These are phyloP conservation scores for Drosophila setifemur DNA, from an alignment of 1,140 invertebrate species.

Conservation along the genomic window DNA sequence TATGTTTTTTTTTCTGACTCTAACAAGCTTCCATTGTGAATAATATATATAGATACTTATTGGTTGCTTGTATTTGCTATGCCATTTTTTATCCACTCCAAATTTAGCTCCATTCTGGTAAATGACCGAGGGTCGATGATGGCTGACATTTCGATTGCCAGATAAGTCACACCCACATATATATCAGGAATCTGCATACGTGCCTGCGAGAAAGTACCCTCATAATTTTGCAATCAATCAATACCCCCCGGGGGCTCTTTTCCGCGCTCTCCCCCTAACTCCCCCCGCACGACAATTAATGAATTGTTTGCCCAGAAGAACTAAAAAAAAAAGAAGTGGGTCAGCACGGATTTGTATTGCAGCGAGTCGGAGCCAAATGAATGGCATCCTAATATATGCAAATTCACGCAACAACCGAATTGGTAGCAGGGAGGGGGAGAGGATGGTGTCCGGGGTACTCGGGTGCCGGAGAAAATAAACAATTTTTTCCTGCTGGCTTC, in stretches of 20 bases:
- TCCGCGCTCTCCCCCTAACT: constrained; percentile 34
- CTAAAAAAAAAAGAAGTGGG: constrained; percentile 32
- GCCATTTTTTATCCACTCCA: not conserved
- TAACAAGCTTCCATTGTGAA: no score
- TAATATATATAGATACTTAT: no score
- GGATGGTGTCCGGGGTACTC: no score
- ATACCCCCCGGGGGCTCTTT: constrained; percentile 21
- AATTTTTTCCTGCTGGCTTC: constrained; percentile 28
- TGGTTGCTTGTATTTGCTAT: no score
- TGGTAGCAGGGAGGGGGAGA: not conserved
- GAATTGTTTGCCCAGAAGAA: constrained; percentile 45
- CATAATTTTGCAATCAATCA: constrained; percentile 51
- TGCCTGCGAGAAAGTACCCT: not conserved
- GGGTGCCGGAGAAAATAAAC: constrained; percentile 45
- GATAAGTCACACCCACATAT: constrained; percentile 42
- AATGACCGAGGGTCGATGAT: not conserved
- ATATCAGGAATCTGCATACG: constrained; percentile 19
- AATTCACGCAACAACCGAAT: constrained; percentile 35
- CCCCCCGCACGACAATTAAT: constrained; percentile 42
- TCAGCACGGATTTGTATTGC: constrained; percentile 37
- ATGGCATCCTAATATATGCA: constrained; percentile 52
- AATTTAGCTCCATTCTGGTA: no score
- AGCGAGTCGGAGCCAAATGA: constrained; percentile 2
- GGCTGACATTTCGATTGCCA: constrained; percentile 3
- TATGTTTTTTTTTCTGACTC: no score